phyloP scores from a whole-genome alignment of 2,797 vertebrate genomes.

The Coregonus suidteri region DNA sequence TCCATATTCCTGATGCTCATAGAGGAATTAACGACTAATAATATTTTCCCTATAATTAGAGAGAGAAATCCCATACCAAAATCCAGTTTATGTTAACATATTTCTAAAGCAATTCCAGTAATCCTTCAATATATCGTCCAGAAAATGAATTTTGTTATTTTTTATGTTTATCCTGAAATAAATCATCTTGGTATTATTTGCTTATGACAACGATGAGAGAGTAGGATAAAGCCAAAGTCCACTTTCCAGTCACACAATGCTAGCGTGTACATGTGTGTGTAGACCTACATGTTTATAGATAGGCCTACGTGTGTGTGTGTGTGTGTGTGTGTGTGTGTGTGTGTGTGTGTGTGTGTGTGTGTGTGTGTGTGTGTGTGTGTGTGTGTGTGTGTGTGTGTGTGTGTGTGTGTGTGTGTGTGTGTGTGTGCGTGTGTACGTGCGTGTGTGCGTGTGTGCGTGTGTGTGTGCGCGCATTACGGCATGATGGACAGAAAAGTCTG shows the following conservation, averaged over 20 bases:
- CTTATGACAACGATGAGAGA: neutral
- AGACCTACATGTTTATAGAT: slow-evolving; percentile 10
- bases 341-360: slow-evolving; percentile 6
- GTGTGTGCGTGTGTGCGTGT: slow-evolving; percentile 13
- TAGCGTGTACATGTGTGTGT: slow-evolving; percentile 11
- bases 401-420: slow-evolving; percentile 15
- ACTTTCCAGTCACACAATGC: neutral
- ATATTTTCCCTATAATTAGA: slow-evolving; percentile 4
- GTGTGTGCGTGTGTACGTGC: slow-evolving; percentile 17
- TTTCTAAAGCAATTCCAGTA: neutral
- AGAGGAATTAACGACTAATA: neutral
- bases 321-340: slow-evolving; percentile 9
- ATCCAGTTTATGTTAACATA: neutral
- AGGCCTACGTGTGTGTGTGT: slow-evolving; percentile 13
- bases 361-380: neutral
- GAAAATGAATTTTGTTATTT: neutral
- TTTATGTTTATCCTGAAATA: slow-evolving; percentile 3
- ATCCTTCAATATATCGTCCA: neutral
- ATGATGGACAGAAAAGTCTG: neutral
- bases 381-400: slow-evolving; percentile 8
- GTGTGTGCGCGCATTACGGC: neutral
- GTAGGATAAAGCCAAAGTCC: neutral
- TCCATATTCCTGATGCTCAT: neutral
- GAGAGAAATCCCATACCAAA: neutral
- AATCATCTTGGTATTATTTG: neutral